phyloP scores from a whole-genome alignment of 2,797 vertebrate species.

The Anomalospiza imberbis region DNA sequence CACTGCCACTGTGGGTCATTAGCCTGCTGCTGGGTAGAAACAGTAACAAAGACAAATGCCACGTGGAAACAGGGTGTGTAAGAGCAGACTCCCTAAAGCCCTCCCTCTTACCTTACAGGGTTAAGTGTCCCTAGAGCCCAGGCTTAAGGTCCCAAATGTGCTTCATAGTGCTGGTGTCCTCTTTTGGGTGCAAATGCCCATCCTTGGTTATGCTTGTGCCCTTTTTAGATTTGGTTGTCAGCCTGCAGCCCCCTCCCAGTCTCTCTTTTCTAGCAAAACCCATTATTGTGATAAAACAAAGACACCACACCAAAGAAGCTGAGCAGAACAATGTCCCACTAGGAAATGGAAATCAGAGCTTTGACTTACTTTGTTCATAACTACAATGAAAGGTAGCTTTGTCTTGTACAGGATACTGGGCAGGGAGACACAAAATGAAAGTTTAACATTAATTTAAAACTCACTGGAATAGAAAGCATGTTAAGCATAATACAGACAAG shows the following conservation, averaged over 20 bases:
- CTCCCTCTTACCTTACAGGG: neutral
- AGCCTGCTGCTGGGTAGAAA: neutral
- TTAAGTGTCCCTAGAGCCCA: neutral
- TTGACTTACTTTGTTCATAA: constrained; percentile 93
- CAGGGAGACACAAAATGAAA: neutral
- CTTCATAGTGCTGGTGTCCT: neutral
- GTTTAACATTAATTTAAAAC: neutral
- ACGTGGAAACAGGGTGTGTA: neutral
- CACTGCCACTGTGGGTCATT: neutral
- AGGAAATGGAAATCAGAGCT: neutral
- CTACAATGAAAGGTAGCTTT: constrained; percentile 94
- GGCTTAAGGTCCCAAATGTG: neutral
- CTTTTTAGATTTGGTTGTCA: neutral
- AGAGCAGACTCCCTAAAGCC: neutral
- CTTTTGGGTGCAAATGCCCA: neutral
- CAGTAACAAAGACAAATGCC: neutral
- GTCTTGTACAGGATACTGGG: constrained; percentile 96
- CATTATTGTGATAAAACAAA: neutral
- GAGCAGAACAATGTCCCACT: neutral
- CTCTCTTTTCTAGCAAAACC: neutral
- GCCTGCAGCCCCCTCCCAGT: neutral
- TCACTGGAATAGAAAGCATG: neutral
- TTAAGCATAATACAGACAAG: neutral
- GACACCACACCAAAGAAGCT: neutral
- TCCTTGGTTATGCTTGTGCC: neutral